Evolutionary conservation across 2,888 invertebrate genomes (phyloP).

Genomic region (Mactromeris polynyma): DNA sequence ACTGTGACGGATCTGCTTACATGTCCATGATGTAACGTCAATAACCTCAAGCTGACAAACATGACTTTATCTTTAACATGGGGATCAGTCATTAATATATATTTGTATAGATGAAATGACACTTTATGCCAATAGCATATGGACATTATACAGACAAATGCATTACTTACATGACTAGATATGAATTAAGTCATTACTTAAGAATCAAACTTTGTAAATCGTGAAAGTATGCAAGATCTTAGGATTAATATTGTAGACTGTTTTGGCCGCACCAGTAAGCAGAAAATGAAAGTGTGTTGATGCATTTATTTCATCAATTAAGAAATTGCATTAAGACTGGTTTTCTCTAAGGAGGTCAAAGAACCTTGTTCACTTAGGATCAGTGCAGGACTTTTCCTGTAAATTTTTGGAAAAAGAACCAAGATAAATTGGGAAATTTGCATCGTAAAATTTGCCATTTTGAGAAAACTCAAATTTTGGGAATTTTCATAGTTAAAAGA

Average conservation of each 20-base stretch:
- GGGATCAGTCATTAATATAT: neutral
- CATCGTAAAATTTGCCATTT: no score
- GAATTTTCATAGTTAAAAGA: no score
- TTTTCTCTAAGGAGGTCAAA: no score
- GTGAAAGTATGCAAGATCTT: neutral
- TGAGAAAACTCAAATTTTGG: no score
- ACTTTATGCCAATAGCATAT: neutral
- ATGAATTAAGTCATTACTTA: neutral
- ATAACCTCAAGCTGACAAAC: neutral
- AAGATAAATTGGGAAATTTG: no score
- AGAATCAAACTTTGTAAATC: neutral
- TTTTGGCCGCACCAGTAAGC: no score
- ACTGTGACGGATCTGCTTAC: neutral
- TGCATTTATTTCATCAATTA: no score
- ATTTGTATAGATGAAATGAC: neutral
- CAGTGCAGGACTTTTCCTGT: no score
- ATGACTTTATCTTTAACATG: neutral
- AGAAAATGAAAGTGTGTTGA: no score
- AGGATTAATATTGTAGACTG: neutral
- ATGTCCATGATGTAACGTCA: neutral
- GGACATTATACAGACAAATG: neutral
- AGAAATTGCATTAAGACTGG: no score
- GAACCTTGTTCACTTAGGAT: no score
- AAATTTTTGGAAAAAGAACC: no score
- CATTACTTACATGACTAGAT: neutral